These are phyloP conservation scores for Pentalonia nigronervosa DNA, from an alignment of 1,140 invertebrate species.

Conservation along the genomic window DNA sequence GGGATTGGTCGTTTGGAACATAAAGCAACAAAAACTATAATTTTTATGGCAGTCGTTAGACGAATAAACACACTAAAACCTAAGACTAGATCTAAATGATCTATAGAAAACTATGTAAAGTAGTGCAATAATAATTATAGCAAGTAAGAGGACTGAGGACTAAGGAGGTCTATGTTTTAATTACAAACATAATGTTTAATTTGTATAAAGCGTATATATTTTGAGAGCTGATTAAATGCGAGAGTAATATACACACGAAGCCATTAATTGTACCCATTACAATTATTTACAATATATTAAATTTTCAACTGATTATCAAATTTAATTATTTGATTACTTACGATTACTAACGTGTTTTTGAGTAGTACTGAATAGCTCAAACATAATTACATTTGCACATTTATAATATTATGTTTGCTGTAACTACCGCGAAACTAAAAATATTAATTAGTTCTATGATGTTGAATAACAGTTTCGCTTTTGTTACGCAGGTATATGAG, in stretches of 20 bases:
- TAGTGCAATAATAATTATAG: background rate
- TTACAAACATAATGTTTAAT: background rate
- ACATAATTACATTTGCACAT: background rate
- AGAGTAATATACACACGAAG: background rate
- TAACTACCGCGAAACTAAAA: background rate
- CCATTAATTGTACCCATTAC: background rate
- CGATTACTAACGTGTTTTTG: background rate
- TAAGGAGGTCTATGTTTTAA: background rate
- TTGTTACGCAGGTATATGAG: background rate
- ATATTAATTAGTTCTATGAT: slow-evolving; percentile 18
- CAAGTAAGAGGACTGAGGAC: too few relatives aligned
- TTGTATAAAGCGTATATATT: background rate
- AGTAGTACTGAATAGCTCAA: background rate
- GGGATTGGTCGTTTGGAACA: too few relatives aligned
- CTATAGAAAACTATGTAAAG: background rate
- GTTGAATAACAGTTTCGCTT: background rate
- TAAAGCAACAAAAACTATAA: too few relatives aligned
- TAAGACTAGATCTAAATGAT: background rate
- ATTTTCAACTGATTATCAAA: slow-evolving; percentile 20
- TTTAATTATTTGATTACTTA: background rate
- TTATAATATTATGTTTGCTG: background rate
- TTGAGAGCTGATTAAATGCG: background rate
- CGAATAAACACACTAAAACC: background rate
- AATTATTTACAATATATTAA: background rate
- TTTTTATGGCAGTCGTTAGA: background rate